These are phyloP conservation scores for Phymorhynchus buccinoides DNA, from an alignment of 1,140 invertebrate species.

Conservation along the genomic window DNA sequence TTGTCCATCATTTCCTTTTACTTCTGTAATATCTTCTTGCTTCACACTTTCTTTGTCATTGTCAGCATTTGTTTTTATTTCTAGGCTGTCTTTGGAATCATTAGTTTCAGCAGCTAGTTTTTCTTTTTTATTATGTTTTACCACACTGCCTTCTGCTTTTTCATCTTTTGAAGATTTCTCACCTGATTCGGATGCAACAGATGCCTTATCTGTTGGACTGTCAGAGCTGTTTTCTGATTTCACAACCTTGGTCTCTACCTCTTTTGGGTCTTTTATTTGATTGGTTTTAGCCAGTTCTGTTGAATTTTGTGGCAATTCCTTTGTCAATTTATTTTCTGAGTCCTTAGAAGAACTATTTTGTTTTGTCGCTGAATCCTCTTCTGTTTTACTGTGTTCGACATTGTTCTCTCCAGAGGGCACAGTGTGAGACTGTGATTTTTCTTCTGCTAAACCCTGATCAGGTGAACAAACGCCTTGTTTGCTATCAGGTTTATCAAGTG, in stretches of 20 bases:
- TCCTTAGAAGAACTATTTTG: not conserved
- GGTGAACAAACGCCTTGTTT: not conserved
- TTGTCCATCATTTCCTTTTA: constrained; percentile 29
- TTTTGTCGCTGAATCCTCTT: not conserved
- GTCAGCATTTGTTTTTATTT: not conserved
- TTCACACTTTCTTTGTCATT: not conserved
- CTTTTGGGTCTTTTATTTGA: not conserved
- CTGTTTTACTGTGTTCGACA: not conserved
- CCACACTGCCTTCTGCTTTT: not conserved
- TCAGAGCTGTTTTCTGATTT: not conserved
- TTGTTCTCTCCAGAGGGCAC: not conserved
- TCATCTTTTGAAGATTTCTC: not conserved
- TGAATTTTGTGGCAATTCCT: not conserved
- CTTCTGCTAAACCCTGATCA: not conserved
- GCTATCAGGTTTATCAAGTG: not conserved
- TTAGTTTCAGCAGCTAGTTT: not conserved
- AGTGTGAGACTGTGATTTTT: not conserved
- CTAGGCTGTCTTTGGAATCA: not conserved
- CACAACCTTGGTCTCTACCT: not conserved
- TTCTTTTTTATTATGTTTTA: not conserved
- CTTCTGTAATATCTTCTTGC: not conserved
- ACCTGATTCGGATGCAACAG: not conserved
- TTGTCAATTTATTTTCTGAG: not conserved
- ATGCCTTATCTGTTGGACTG: not conserved
- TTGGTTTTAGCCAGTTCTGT: not conserved